Evolutionary conservation across 2,113 vertebrate genomes (phyloP), one percentile per base, ranked within the genome.

Genomic region (Ophthalmolycus amberensis): DNA sequence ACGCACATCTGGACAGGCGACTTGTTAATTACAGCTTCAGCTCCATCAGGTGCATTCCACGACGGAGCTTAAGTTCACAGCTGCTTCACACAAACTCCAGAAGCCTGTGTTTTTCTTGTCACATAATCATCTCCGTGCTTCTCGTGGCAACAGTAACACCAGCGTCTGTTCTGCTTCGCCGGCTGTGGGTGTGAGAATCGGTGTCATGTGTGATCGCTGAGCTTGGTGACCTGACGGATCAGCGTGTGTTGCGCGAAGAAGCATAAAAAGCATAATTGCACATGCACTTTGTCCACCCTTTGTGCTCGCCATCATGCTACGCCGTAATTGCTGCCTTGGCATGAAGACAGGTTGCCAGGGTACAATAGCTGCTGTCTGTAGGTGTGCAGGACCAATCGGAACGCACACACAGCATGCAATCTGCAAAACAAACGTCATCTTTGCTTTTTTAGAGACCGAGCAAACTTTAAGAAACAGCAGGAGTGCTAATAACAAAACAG

Each of bases 51-150:
- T 86, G 76, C 69, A 20, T 78, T 56, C 70, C 40, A 71, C 72
- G 80, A 82, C 15, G 29, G 37, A 29, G 74, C 58, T 56, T 52
- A 44, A 86, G 84, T 69, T 75, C 80, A 80, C 73, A 76, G 71
- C 85, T 89, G 90, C 62, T 70, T 77, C 72, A 44, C 69, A 74
- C 74, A 50, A 40, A 71, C 42, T 64, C 15, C 14, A 2, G 15
- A 59, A 77, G 71, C 59, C 80, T 68, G 58, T 78, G 22, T 56
- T 90, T 90, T 82, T 87, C 75, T 58, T 77, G 78, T 87, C 85
- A 73, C 46, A 59, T 75, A 76, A 74, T 82, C 64, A 60, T 65
- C 64, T 70, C 64, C 38, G 3, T 65, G 71, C 80, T 70, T 60
- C 58, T 71, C 20, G 1, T 10, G 54, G 40, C 37, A 64, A 79